These are phyloP conservation scores for Allacma fusca DNA, from an alignment of 2,888 invertebrate genomes.

Conservation along the genomic window DNA sequence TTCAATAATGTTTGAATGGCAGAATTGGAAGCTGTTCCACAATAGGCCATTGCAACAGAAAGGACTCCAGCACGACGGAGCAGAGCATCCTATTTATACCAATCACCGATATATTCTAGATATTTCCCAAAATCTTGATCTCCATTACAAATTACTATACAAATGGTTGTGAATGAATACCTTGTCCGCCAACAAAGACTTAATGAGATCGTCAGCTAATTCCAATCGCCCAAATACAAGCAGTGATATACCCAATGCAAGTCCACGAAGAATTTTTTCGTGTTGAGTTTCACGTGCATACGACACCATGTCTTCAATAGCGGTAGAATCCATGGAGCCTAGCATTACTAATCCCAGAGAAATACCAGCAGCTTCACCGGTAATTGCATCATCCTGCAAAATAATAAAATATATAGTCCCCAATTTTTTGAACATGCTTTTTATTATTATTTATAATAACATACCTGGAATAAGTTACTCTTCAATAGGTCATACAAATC, in stretches of 20 bases:
- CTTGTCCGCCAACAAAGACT: constrained; percentile 88
- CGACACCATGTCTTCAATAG: constrained; percentile 93
- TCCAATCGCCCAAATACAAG: constrained; percentile 97
- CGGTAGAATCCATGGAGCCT: constrained; percentile 88
- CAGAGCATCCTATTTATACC: constrained; percentile 75
- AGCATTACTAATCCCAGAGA: constrained; percentile 99
- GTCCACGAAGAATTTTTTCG: constrained; percentile 95
- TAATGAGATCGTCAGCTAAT: constrained; percentile 93
- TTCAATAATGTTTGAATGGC: constrained; percentile 94
- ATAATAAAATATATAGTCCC: constrained; percentile 7
- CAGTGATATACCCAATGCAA: constrained; percentile 95
- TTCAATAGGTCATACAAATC: constrained; percentile 97
- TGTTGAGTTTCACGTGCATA: constrained; percentile 96
- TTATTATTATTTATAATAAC: constrained; percentile 8
- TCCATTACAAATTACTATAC: too few species aligned
- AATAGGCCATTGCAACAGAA: constrained; percentile 97
- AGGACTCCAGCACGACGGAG: constrained; percentile 96
- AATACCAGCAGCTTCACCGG: constrained; percentile 98
- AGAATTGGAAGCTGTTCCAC: constrained; percentile 96
- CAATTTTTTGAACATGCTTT: neutral
- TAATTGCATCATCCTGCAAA: constrained; percentile 94
- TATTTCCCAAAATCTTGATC: too few species aligned
- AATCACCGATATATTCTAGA: constrained; percentile 43
- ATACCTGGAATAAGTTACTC: constrained; percentile 80
- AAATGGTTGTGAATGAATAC: too few species aligned